These are phyloP conservation scores for Esox masquinongy DNA, from an alignment of 2,797 vertebrate species.

Conservation along the genomic window DNA sequence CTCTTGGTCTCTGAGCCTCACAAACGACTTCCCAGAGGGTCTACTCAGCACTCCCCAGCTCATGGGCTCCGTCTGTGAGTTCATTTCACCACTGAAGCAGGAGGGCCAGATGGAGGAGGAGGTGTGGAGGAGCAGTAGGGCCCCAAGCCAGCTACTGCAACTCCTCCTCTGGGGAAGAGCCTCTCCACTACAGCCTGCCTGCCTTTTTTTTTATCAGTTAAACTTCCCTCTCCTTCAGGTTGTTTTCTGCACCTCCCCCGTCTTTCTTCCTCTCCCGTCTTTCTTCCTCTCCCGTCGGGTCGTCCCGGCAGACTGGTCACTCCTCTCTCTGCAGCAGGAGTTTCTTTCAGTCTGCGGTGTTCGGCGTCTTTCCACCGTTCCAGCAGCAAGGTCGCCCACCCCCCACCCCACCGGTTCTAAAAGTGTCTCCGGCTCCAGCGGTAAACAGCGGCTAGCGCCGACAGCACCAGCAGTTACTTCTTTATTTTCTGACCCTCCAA, in stretches of 20 bases:
- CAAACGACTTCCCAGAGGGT: conserved; percentile 27
- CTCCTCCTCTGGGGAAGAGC: conserved; percentile 72
- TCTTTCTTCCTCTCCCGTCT: conserved; percentile 24
- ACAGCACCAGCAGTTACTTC: conserved; percentile 79
- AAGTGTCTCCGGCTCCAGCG: conserved; percentile 47
- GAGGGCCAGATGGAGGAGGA: conserved; percentile 72
- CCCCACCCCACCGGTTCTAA: conserved; percentile 54
- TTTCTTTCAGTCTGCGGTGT: conserved; percentile 43
- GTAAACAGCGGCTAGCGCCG: conserved; percentile 77
- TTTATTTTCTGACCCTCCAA: conserved; percentile 91
- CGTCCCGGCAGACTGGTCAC: not conserved
- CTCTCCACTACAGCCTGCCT: conserved; percentile 59
- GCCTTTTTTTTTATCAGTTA: conserved; percentile 7
- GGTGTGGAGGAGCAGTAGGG: conserved; percentile 75
- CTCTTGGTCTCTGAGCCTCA: not conserved
- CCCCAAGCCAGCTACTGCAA: conserved; percentile 73
- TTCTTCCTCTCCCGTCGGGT: not conserved
- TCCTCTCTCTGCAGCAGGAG: conserved; percentile 25
- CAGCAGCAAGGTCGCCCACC: conserved; percentile 74
- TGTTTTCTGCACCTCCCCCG: conserved; percentile 20
- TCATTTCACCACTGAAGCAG: conserved; percentile 76
- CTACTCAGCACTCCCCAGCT: conserved; percentile 60
- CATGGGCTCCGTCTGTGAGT: conserved; percentile 62
- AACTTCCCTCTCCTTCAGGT: not conserved
- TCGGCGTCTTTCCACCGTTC: conserved; percentile 60